Evolutionary conservation across 2,888 invertebrate genomes (phyloP), one percentile per base, ranked within the genome.

Genomic region (Drosophila dives): DNA sequence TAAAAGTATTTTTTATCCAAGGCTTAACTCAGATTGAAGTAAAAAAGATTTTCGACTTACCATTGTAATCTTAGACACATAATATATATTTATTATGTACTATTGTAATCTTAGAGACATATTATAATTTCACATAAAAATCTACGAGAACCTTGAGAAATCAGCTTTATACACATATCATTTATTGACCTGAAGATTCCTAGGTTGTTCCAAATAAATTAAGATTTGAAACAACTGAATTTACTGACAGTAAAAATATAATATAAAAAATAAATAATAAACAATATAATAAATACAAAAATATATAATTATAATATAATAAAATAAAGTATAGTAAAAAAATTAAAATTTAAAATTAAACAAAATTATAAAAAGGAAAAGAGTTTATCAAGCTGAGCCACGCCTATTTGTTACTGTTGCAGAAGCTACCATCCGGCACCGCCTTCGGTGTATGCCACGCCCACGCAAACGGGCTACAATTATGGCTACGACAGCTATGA

Each of bases 401-500:
- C 11, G 26, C 38, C 20, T 6, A 10, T 40, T 36, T 3, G 2
- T 15, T 2, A 20, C 15, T 26, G 2, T 34, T 29, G 36, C 34
- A 82, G 77, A 58, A 69, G 65, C 51, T 87, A 85, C 62, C 87
- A 81, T 54, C 71, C 70, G 8, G 69, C 63, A n/a, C 80, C 84
- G 26, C 75, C 85, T 0, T 73, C 86, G 2, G 72, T 83, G 1
- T 80, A 83, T 58, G 75, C 75, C 59, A 80, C 81, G 59, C 74
- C 87, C 56, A 65, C 68, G 3, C 67, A 80, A 64, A 38, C 66
- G 12, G 54, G 64, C 20, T 63, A 64, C n/a, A 64, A 59, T 8
- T 72, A 70, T 2, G 80, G 64, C 20, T 86, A 81, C 7, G 89
- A 86, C 12, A 36, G 84, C 15, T 90, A 86, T 66, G 92, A 92